A percentile compares a stretch with the other conserved stretches of the same genome.
phyloP scores from a whole-genome alignment of 2,888 invertebrate genomes.

The Netelia virgata region DNA sequence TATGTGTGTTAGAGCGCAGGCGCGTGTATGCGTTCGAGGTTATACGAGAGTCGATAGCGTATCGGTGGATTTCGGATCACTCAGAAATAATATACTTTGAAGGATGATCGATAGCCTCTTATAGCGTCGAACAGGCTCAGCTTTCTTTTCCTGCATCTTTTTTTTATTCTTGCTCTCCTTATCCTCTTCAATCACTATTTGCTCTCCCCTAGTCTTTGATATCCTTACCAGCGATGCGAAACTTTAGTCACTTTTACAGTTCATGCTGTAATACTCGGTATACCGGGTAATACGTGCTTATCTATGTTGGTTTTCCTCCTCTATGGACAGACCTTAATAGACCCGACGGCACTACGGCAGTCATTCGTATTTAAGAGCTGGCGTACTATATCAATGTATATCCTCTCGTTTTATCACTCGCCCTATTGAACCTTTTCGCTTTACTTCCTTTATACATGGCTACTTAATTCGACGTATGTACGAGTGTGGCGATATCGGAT shows the following conservation, averaged over 20 bases:
- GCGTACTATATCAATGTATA: background rate
- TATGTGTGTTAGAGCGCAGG: background rate
- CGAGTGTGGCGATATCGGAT: conserved; percentile 16
- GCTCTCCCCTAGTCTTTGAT: background rate
- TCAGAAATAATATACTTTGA: conserved; percentile 24
- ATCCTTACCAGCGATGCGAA: conserved; percentile 5
- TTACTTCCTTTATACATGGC: background rate
- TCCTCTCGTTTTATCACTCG: conserved; percentile 5
- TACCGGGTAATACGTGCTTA: conserved; percentile 15
- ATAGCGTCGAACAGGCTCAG: background rate
- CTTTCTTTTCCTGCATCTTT: background rate
- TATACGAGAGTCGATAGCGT: background rate
- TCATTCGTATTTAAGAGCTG: conserved; percentile 30
- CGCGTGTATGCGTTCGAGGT: background rate
- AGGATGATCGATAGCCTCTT: conserved; percentile 8
- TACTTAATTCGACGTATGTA: conserved; percentile 5
- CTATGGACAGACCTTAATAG: background rate
- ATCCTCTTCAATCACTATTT: conserved; percentile 1
- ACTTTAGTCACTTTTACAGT: conserved; percentile 15
- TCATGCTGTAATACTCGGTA: background rate
- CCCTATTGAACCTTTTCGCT: background rate
- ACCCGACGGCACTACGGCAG: conserved; percentile 2
- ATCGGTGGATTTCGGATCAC: conserved; percentile 35
- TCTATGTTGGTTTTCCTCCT: background rate
- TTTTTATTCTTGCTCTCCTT: background rate